Base-by-base conservation (phyloP, 2,888 invertebrate species). In the Caenorhabditis zanzibari region DNA sequence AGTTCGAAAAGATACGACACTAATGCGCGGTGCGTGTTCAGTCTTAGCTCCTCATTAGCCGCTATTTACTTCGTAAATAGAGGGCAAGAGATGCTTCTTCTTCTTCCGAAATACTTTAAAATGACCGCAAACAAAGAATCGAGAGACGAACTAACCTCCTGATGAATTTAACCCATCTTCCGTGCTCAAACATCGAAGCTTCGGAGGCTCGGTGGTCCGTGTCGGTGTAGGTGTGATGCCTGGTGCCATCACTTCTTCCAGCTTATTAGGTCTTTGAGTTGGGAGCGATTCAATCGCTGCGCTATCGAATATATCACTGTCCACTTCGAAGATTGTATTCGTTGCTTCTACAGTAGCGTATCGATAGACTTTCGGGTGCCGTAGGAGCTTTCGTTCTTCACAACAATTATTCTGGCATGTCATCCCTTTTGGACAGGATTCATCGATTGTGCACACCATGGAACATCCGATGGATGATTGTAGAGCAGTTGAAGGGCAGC, bases 361-460 rank as follows among this genome's bases (percentile, higher is more conserved):
- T 59, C 76, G 76, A 44, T 64, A 58, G 10, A 68, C 71, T 69
- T 77, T 72, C 52, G 83, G 82, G 61, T 83, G 86, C 10, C 80
- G 64, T 10, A 82, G 72, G 6, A 77, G 54, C 28, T 83, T 85
- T 22, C 82, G 24, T 35, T 81, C 77, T 22, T 82, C 81, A 61
- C 88, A 88, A 76, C 88, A 88, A 49, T 79, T 81, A 35, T 82
- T 85, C 26, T 84, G 76, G 56, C 88, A 88, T 16, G 76, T 56
- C 68, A 85, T 74, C 54, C 83, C 81, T 59, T 85, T 59, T 2
- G 88, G 85, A 44, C 88, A 88, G 2, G 83, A 76, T 47, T 82
- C 83, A 49, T 84, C 81, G 68, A 87, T 82, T 14, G 85, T 81
- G 68, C 87, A 87, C 12, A 71, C 66, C 47, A 79, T 69, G 22